A percentile compares a stretch with the other conserved stretches of the same genome.
Evolutionary conservation across 1,140 invertebrate genomes (phyloP).

Genomic region (Solenopsis invicta): DNA sequence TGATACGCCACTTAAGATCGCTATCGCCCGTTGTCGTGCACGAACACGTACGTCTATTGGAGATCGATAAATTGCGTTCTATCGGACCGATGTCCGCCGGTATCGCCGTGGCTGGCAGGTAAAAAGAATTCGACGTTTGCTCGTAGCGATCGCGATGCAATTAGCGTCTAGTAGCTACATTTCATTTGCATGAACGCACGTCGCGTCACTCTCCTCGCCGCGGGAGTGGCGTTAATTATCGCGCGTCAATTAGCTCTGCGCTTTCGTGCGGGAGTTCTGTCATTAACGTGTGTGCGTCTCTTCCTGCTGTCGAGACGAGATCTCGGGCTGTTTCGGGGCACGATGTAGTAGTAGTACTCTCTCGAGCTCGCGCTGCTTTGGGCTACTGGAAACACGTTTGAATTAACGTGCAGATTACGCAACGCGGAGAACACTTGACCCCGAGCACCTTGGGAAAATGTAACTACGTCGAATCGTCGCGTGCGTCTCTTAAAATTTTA

Average conservation of each 20-base stretch:
- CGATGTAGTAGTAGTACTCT: neutral
- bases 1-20: neutral
- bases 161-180: slow-evolving; percentile 20
- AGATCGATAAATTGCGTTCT: neutral
- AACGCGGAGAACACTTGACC: neutral
- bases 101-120: neutral
- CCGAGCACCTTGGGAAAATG: slow-evolving; percentile 19
- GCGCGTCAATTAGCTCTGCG: slow-evolving; percentile 46
- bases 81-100: neutral
- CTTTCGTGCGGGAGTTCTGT: slow-evolving; percentile 21
- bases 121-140: neutral
- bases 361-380: slow-evolving; percentile 26
- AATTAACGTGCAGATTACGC: slow-evolving; percentile 5
- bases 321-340: slow-evolving; percentile 15
- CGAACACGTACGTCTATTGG: neutral
- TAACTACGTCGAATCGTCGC: slow-evolving; percentile 8
- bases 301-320: slow-evolving; percentile 19
- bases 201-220: neutral
- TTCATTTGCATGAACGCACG: slow-evolving; percentile 32
- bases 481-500: neutral
- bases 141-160: slow-evolving; percentile 26
- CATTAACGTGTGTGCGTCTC: slow-evolving; percentile 41
- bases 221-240: slow-evolving; percentile 55
- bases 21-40: slow-evolving; percentile 3
- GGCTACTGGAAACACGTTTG: slow-evolving; percentile 2